Conservation (phyloP, 2,113 vertebrate genomes). For the Apteryx owenii region DNA sequence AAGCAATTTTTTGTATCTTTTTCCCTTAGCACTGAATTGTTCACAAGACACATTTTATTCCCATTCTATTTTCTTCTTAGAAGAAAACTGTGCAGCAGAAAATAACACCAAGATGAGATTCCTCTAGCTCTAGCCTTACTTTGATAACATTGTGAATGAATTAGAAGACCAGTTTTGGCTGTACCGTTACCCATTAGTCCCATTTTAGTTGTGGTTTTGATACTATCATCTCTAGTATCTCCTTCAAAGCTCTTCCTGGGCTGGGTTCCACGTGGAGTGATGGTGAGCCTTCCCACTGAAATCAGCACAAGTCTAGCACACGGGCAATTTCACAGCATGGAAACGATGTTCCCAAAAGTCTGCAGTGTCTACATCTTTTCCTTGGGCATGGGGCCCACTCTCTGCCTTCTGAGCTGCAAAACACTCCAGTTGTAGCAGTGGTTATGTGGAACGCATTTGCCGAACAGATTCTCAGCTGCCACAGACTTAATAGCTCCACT, state of each 20-base stretch:
- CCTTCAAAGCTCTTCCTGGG: constrained; percentile 5
- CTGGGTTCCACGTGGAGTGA: neutral
- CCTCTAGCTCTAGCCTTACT: neutral
- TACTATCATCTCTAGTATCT: neutral
- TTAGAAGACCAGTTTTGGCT: neutral
- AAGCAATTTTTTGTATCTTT: neutral
- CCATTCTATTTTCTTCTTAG: neutral
- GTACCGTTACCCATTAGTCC: neutral
- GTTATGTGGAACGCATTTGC: constrained; percentile 23
- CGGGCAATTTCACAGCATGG: constrained; percentile 30
- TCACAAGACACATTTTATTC: neutral
- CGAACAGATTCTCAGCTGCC: constrained; percentile 16
- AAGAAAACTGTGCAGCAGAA: neutral
- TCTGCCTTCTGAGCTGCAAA: constrained; percentile 46
- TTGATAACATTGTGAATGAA: neutral
- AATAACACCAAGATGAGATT: neutral
- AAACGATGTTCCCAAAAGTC: constrained; percentile 38
- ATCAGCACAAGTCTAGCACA: constrained; percentile 45
- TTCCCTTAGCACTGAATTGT: neutral
- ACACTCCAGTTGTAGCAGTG: neutral
- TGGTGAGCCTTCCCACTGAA: constrained; percentile 28
- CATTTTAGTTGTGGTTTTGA: constrained; percentile 1
- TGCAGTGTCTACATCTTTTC: neutral
- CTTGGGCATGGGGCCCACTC: constrained; percentile 17
- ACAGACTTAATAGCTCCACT: neutral